Evolutionary conservation across 2,797 vertebrate species (phyloP).

Genomic region (Myripristis murdjan): DNA sequence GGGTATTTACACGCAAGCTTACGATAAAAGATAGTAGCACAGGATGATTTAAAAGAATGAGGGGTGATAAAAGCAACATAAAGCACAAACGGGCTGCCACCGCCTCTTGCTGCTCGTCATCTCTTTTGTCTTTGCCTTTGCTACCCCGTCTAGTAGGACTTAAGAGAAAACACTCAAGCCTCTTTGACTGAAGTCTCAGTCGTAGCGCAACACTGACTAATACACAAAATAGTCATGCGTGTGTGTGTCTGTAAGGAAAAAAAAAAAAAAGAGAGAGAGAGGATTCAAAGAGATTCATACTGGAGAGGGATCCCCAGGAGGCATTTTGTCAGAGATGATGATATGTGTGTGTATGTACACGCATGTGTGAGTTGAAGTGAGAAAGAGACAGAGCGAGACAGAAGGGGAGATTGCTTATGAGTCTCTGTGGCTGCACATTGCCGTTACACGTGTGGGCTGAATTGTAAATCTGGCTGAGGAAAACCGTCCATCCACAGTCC

Average conservation of each 20-base stretch:
- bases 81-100: too few species aligned
- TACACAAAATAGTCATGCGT: neutral
- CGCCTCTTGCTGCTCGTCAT: too few species aligned
- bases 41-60: too few species aligned
- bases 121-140: neutral
- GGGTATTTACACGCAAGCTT: too few species aligned
- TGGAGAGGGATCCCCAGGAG: neutral
- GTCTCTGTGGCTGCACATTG: slow-evolving; percentile 49
- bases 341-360: neutral
- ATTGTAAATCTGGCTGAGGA: slow-evolving; percentile 15
- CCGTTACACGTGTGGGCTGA: slow-evolving; percentile 43
- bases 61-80: neutral
- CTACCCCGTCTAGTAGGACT: slow-evolving; percentile 3
- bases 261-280: neutral
- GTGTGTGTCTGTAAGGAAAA: neutral
- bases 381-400: slow-evolving; percentile 12
- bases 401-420: neutral
- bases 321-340: slow-evolving; percentile 1
- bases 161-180: neutral
- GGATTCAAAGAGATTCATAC: neutral
- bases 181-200: neutral
- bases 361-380: neutral
- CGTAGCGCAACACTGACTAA: neutral
- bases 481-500: neutral
- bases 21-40: too few species aligned